These are phyloP conservation scores for Apostichopus japonicus DNA, from an alignment of 35 echinoderm and acorn worm species.

Conservation along the genomic window DNA sequence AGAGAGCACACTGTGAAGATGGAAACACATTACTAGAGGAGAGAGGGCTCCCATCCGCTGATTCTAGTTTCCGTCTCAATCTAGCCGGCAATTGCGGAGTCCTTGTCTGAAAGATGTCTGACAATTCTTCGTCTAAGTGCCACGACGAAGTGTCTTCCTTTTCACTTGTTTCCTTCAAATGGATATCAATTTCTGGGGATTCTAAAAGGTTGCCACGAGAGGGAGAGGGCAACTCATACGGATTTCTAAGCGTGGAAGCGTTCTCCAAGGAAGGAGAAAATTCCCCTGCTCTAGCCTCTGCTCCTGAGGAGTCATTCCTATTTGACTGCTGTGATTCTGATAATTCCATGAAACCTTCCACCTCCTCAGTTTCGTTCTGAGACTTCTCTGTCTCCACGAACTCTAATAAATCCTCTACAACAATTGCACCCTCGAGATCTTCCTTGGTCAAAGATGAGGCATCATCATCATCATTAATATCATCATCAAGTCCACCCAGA, in stretches of 20 bases:
- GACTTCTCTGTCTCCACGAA: slow-evolving; percentile 8
- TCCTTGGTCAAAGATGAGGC: background rate
- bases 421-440: background rate
- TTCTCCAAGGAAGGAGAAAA: background rate
- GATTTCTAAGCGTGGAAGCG: background rate
- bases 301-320: background rate
- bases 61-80: slow-evolving; percentile 1
- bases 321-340: background rate
- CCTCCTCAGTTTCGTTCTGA: background rate
- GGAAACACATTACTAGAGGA: background rate
- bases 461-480: no score
- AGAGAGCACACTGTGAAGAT: background rate
- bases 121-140: slow-evolving; percentile 68
- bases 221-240: background rate
- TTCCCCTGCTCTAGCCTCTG: background rate
- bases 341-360: background rate
- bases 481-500: background rate
- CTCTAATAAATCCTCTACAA: background rate
- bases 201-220: background rate
- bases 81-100: slow-evolving; percentile 73
- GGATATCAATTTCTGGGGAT: background rate
- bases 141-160: background rate
- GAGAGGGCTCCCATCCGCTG: background rate
- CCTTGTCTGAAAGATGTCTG: slow-evolving; percentile 71
- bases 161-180: background rate